phyloP scores from a whole-genome alignment of 2,888 invertebrate species.

The Lycophotia porphyrea region DNA sequence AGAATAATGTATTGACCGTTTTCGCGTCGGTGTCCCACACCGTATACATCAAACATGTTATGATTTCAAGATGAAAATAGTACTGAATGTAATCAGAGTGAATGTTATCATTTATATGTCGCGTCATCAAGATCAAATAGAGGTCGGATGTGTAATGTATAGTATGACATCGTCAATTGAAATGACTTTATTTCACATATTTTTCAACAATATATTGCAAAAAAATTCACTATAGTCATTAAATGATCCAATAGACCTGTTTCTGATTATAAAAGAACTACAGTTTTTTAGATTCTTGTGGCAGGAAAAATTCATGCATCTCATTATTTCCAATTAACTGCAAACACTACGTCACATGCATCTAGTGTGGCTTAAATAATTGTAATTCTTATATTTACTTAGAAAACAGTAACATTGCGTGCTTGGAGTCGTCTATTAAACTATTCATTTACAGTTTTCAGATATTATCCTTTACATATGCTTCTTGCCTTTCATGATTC shows the following conservation, averaged over 20 bases:
- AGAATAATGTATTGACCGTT: too few species aligned
- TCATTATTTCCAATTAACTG: too few species aligned
- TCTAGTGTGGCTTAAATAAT: background rate
- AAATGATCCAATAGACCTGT: background rate
- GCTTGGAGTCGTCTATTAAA: too few species aligned
- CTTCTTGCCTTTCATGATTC: too few species aligned
- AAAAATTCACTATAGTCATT: background rate
- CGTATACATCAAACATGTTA: background rate
- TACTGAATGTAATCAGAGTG: slow-evolving; percentile 31
- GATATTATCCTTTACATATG: too few species aligned
- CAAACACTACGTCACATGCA: background rate
- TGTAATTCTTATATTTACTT: too few species aligned
- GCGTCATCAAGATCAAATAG: slow-evolving; percentile 41
- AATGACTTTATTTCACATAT: background rate
- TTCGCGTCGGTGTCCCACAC: too few species aligned
- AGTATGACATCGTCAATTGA: background rate
- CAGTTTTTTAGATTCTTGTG: background rate
- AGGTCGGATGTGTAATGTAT: slow-evolving; percentile 32
- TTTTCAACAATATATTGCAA: background rate
- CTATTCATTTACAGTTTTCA: too few species aligned
- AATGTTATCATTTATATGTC: slow-evolving; percentile 11
- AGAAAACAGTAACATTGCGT: background rate
- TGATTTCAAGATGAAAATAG: slow-evolving; percentile 13
- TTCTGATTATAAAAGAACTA: background rate
- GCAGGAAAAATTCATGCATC: too few species aligned